Evolutionary conservation across 2,888 invertebrate species (phyloP).

Genomic region (Archaeoteleia sp.): DNA sequence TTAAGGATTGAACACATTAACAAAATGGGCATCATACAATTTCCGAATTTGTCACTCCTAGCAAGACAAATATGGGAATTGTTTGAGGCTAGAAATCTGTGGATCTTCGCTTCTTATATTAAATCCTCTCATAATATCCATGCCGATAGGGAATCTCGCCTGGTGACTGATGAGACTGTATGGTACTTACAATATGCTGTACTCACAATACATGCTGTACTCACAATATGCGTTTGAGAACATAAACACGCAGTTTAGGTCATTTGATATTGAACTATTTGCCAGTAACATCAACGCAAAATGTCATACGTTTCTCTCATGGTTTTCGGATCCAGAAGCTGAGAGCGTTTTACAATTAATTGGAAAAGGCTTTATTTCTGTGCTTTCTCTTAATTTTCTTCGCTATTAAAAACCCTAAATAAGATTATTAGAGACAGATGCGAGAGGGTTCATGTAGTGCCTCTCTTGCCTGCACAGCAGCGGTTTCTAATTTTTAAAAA

Average conservation of each 20-base stretch:
- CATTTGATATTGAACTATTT: too few relatives aligned
- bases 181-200: too few relatives aligned
- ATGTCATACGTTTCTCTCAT: too few relatives aligned
- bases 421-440: constrained; percentile 56
- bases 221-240: too few relatives aligned
- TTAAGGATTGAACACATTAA: constrained; percentile 8
- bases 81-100: constrained; percentile 1
- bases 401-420: constrained; percentile 11
- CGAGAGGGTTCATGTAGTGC: constrained; percentile 3
- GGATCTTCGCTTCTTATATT: constrained; percentile 6
- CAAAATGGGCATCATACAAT: constrained; percentile 6
- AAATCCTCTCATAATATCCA: constrained; percentile 5
- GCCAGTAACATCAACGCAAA: too few relatives aligned
- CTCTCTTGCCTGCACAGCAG: not conserved
- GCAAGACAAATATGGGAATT: constrained; percentile 2
- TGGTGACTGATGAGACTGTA: too few relatives aligned
- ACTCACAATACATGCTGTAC: too few relatives aligned
- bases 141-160: too few relatives aligned
- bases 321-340: too few relatives aligned
- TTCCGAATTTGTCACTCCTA: not conserved
- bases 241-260: too few relatives aligned
- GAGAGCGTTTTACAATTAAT: constrained; percentile 57
- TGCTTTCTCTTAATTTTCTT: constrained; percentile 52
- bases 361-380: constrained; percentile 53
- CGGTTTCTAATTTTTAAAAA: not conserved